Conservation (phyloP, 2,888 invertebrate genomes). For the Caenorhabditis imperialis region DNA sequence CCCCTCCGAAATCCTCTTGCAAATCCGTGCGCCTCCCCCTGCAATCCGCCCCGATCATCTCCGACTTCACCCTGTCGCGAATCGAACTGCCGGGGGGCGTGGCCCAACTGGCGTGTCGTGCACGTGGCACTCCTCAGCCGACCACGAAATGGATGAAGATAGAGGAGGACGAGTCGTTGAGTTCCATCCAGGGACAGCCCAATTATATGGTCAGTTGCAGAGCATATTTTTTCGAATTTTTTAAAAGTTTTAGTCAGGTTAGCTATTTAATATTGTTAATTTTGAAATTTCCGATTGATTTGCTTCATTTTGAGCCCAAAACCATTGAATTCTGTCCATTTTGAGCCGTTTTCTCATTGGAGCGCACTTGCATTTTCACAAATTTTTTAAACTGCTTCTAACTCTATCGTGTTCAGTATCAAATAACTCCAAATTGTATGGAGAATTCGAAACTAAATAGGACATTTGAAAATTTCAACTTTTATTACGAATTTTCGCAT, state of each 20-base stretch:
- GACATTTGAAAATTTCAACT: too few species aligned
- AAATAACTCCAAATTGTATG: too few species aligned
- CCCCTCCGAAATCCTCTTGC: too few species aligned
- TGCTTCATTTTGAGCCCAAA: too few species aligned
- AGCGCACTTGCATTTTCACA: too few species aligned
- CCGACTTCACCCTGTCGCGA: conserved; percentile 44
- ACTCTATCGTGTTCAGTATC: neutral
- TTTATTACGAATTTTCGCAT: too few species aligned
- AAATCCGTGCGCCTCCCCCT: conserved; percentile 20
- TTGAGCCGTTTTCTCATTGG: too few species aligned
- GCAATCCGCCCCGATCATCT: conserved; percentile 27
- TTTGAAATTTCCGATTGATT: too few species aligned
- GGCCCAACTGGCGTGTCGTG: conserved; percentile 56
- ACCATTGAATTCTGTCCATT: too few species aligned
- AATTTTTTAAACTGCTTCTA: neutral
- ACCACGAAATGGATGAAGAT: conserved; percentile 48
- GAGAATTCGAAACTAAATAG: too few species aligned
- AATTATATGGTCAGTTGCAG: conserved; percentile 54
- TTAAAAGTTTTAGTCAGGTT: neutral
- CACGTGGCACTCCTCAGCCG: conserved; percentile 47
- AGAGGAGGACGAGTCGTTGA: conserved; percentile 58
- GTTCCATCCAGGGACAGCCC: conserved; percentile 26
- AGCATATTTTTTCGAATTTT: neutral
- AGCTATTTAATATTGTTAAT: too few species aligned
- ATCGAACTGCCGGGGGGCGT: conserved; percentile 54